A percentile compares a stretch with the other conserved stretches of the same genome.
Conservation (phyloP, 2,888 invertebrate species). For the Podabrus alpinus region DNA sequence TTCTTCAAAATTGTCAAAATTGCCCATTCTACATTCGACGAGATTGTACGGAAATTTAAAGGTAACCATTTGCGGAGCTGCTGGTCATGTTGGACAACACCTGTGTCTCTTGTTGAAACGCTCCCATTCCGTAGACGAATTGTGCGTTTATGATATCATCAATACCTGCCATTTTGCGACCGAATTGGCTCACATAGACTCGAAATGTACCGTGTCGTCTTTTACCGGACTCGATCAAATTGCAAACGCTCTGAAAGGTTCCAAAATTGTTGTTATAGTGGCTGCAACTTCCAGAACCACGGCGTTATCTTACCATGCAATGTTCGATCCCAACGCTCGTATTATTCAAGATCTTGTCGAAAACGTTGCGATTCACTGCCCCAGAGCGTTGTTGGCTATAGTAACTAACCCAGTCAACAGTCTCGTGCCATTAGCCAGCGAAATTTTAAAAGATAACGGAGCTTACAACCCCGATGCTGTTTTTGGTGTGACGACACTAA, state of each 20-base stretch:
- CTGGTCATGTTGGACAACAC: conserved; percentile 60
- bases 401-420: conserved; percentile 66
- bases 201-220: conserved; percentile 53
- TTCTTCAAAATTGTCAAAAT: background rate
- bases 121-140: conserved; percentile 61
- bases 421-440: conserved; percentile 72
- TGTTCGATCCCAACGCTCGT: conserved; percentile 46
- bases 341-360: conserved; percentile 44
- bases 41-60: conserved; percentile 1
- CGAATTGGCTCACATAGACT: conserved; percentile 57
- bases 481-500: conserved; percentile 78
- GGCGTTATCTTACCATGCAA: conserved; percentile 36
- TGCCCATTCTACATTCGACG: background rate
- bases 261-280: conserved; percentile 48
- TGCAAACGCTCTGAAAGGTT: conserved; percentile 43
- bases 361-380: conserved; percentile 42
- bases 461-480: conserved; percentile 65
- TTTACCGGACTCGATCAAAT: conserved; percentile 44
- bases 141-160: conserved; percentile 62
- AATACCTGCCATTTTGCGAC: conserved; percentile 49
- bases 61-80: conserved; percentile 18
- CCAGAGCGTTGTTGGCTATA: conserved; percentile 55
- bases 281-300: conserved; percentile 40
- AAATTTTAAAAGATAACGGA: conserved; percentile 67
- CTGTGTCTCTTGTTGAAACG: conserved; percentile 63